Percentiles rank a stretch among this genome's conserved stretches.
phyloP scores from a whole-genome alignment of 1,140 invertebrate genomes.

The Gonioctena quinquepunctata region DNA sequence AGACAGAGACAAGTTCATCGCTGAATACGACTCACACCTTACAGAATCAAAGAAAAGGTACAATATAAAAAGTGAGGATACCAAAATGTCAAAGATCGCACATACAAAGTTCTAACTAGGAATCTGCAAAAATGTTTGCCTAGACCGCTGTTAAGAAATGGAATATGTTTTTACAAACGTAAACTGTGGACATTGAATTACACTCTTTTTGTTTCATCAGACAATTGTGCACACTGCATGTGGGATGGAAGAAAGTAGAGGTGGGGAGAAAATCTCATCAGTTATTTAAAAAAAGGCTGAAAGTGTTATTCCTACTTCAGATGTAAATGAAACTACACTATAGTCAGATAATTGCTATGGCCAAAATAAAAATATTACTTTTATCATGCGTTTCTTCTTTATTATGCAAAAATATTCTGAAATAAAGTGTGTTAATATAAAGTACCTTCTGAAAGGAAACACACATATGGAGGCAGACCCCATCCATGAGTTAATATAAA shows the following conservation, averaged over 20 bases:
- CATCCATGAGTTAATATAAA: background rate
- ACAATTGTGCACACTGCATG: background rate
- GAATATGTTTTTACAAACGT: too few relatives aligned
- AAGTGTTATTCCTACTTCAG: background rate
- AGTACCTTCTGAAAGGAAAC: background rate
- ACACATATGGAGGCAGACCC: background rate
- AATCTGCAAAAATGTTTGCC: too few relatives aligned
- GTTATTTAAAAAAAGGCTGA: background rate
- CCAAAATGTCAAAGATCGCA: background rate
- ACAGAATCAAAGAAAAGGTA: background rate
- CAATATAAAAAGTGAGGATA: background rate
- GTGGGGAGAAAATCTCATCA: background rate
- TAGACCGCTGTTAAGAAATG: too few relatives aligned
- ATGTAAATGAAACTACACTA: background rate
- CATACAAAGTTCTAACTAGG: background rate
- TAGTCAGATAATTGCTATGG: background rate
- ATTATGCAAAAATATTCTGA: background rate
- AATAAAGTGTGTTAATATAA: background rate
- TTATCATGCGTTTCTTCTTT: background rate
- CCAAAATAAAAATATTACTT: background rate
- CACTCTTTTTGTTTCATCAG: background rate
- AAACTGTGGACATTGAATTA: background rate
- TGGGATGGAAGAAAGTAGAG: background rate
- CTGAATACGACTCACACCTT: background rate
- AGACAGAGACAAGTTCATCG: background rate